Conservation (phyloP, 2,113 vertebrate species). For the Thalassoma bifasciatum region DNA sequence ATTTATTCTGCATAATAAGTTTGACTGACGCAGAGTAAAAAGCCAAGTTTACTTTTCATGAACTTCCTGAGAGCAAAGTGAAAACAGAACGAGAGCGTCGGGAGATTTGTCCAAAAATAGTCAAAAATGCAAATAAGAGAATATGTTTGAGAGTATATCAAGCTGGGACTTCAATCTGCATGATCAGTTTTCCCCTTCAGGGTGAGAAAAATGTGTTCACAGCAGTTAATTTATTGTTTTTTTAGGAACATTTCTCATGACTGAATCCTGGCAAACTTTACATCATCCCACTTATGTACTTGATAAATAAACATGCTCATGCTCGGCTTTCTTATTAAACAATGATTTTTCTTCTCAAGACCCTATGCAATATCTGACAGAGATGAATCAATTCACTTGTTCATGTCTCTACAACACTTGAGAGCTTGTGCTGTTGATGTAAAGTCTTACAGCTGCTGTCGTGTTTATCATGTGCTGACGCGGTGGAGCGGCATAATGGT, state of each 20-base stretch:
- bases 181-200: too few relatives aligned
- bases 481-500: not conserved
- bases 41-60: not conserved
- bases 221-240: too few relatives aligned
- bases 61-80: not conserved
- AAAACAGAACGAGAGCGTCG: not conserved
- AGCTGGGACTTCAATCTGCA: too few relatives aligned
- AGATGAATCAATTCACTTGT: not conserved
- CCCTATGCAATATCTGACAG: not conserved
- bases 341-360: not conserved
- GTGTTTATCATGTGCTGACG: conserved; percentile 17
- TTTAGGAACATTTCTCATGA: too few relatives aligned
- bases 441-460: conserved; percentile 29
- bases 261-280: too few relatives aligned
- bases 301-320: not conserved
- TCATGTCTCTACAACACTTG: conserved; percentile 7
- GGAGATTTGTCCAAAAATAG: not conserved
- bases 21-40: not conserved
- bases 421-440: not conserved
- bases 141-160: not conserved
- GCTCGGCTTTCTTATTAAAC: too few relatives aligned
- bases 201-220: too few relatives aligned
- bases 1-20: conserved; percentile 21
- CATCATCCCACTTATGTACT: not conserved
- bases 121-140: not conserved